Evolutionary conservation across 2,888 invertebrate genomes (phyloP).

Genomic region (Trisateles emortualis): DNA sequence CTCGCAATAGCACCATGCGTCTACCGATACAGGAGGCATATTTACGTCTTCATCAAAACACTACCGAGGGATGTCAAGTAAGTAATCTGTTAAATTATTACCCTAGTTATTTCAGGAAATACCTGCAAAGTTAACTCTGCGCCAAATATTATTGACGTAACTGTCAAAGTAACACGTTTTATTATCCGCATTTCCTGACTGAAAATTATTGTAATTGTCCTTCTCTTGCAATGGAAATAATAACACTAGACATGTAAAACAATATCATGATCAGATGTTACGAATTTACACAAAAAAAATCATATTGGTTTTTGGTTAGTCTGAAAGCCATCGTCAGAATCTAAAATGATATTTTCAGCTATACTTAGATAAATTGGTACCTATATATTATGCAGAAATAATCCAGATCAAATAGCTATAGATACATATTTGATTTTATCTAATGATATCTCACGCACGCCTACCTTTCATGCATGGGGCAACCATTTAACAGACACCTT

Average conservation of each 20-base stretch:
- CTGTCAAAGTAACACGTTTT: conserved; percentile 6
- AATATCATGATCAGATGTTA: too few relatives aligned
- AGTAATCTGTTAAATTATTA: conserved; percentile 66
- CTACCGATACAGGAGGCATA: conserved; percentile 84
- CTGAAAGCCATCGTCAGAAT: too few relatives aligned
- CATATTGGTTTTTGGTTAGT: too few relatives aligned
- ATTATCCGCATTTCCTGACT: background rate
- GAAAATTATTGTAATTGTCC: background rate
- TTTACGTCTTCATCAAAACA: conserved; percentile 89
- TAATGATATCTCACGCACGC: too few relatives aligned
- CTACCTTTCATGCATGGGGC: background rate
- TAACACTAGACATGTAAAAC: too few relatives aligned
- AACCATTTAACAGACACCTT: background rate
- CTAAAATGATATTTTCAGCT: too few relatives aligned
- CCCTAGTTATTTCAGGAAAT: conserved; percentile 7
- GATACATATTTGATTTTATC: too few relatives aligned
- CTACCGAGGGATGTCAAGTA: conserved; percentile 89
- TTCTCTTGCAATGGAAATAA: too few relatives aligned
- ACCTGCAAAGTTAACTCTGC: conserved; percentile 10
- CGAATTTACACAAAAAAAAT: too few relatives aligned
- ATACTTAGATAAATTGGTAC: too few relatives aligned
- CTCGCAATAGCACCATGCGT: conserved; percentile 85
- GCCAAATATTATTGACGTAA: conserved; percentile 11
- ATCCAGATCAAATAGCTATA: too few relatives aligned
- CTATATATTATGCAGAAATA: too few relatives aligned